Evolutionary conservation across 2,888 invertebrate genomes (phyloP).

Genomic region (Parnassius apollo): DNA sequence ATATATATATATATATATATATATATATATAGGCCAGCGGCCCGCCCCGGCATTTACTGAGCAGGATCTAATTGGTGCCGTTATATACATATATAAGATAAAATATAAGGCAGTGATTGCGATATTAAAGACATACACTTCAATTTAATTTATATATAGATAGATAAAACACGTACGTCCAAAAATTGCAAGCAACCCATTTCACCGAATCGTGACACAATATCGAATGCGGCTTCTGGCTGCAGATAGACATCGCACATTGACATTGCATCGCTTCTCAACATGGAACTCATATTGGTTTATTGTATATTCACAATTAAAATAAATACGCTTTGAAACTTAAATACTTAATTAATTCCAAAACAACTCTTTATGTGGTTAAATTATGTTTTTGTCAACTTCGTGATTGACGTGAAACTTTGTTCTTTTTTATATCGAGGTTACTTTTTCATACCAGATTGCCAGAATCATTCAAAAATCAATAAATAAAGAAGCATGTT

Average conservation of each 20-base stretch:
- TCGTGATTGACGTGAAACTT: constrained; percentile 7
- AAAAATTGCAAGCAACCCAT: constrained; percentile 86
- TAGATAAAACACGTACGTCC: constrained; percentile 49
- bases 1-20: too few species aligned
- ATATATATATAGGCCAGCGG: too few species aligned
- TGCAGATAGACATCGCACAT: constrained; percentile 94
- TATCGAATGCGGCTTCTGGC: constrained; percentile 94
- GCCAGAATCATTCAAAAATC: too few species aligned
- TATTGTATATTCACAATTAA: constrained; percentile 16
- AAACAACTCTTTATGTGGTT: too few species aligned
- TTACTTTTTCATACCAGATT: not conserved
- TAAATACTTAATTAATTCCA: too few species aligned
- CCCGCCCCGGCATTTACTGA: too few species aligned
- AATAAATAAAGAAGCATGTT: too few species aligned
- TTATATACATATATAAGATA: too few species aligned
- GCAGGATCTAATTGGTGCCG: too few species aligned
- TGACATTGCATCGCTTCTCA: constrained; percentile 92
- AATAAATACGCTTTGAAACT: not conserved
- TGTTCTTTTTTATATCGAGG: not conserved
- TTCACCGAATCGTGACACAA: constrained; percentile 93
- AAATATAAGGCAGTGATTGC: too few species aligned
- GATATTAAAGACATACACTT: too few species aligned
- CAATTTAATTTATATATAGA: constrained; percentile 44
- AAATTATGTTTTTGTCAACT: not conserved
- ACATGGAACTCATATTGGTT: constrained; percentile 74